Percentiles rank a stretch among this genome's conserved stretches.
Evolutionary conservation across 2,113 vertebrate species (phyloP).

Genomic region (Aix galericulata): DNA sequence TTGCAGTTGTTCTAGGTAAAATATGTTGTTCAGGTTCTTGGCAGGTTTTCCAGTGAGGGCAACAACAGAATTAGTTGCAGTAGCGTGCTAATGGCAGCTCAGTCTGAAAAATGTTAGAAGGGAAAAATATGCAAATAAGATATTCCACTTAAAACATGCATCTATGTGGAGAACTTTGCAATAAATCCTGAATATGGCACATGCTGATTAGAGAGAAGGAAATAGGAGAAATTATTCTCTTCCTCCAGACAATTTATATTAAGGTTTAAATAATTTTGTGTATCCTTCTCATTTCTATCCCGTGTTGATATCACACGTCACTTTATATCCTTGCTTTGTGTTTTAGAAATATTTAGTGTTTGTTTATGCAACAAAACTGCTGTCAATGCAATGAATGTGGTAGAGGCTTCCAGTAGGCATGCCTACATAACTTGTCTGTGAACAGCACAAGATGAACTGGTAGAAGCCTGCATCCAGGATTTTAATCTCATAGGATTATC

Average conservation of each 20-base stretch:
- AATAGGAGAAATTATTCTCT: not conserved
- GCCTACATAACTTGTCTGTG: not conserved
- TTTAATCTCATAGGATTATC: not conserved
- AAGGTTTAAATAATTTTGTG: not conserved
- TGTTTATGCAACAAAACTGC: not conserved
- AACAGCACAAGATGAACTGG: not conserved
- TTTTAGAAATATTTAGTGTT: not conserved
- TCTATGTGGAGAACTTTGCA: rapidly evolving
- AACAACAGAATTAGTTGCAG: conserved; percentile 4
- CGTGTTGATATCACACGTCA: not conserved
- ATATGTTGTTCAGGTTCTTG: conserved; percentile 13
- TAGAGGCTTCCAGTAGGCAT: not conserved
- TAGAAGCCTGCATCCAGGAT: not conserved
- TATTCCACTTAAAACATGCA: not conserved
- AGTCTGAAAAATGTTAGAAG: not conserved
- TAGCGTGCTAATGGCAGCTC: not conserved
- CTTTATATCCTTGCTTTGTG: not conserved
- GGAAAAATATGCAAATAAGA: not conserved
- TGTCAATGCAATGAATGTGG: too few relatives aligned
- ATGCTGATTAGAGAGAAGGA: not conserved
- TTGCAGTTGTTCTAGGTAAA: not conserved
- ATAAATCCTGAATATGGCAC: not conserved
- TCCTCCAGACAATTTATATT: not conserved
- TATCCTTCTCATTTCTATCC: not conserved
- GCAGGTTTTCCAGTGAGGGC: not conserved